These are phyloP conservation scores for Pollenia griseotomentosa DNA, from an alignment of 2,888 invertebrate genomes.

Conservation along the genomic window DNA sequence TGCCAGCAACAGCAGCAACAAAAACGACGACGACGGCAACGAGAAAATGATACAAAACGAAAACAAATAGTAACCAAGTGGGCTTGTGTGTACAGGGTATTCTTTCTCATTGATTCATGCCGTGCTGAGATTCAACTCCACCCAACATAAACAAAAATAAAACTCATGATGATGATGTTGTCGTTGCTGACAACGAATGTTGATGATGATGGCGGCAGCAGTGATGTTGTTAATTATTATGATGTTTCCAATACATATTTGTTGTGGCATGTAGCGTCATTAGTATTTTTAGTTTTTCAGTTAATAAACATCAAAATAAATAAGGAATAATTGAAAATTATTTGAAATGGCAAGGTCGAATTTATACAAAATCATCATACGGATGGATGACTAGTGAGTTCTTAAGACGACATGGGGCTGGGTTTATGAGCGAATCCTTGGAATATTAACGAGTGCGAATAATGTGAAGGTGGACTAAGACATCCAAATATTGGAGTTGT, in stretches of 20 bases:
- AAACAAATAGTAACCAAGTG: constrained; percentile 46
- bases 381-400: too few relatives aligned
- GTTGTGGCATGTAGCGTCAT: constrained; percentile 55
- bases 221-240: constrained; percentile 11
- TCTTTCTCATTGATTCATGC: background rate
- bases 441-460: background rate
- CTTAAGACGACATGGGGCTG: too few relatives aligned
- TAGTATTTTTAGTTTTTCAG: constrained; percentile 45
- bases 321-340: constrained; percentile 38
- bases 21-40: background rate
- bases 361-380: background rate
- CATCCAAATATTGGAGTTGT: too few relatives aligned
- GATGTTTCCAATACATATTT: constrained; percentile 52
- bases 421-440: background rate
- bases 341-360: constrained; percentile 23
- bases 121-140: constrained; percentile 30
- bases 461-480: too few relatives aligned
- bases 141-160: constrained; percentile 46
- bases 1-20: constrained; percentile 28
- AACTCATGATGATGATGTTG: constrained; percentile 50
- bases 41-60: constrained; percentile 46
- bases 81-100: constrained; percentile 15
- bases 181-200: background rate
- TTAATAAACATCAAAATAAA: constrained; percentile 29
- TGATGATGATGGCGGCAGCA: background rate